Conservation (phyloP, 2,797 vertebrate genomes). For the Tenualosa ilisha region DNA sequence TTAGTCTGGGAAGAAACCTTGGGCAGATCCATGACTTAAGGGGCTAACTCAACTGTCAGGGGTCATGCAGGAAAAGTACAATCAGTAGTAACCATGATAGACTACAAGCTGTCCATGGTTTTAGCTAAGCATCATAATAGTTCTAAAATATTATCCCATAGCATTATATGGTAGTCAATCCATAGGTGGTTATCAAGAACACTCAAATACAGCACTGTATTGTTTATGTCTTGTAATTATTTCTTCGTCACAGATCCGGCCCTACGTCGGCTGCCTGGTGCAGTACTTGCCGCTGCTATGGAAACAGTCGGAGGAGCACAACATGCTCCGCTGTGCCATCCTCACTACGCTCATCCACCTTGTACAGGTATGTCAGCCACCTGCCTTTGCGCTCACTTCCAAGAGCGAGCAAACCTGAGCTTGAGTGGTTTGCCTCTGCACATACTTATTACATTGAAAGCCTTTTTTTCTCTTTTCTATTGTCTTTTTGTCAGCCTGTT, state of each 20-base stretch:
- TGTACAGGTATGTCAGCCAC: conserved; percentile 80
- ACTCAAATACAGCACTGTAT: background rate
- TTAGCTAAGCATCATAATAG: too few relatives aligned
- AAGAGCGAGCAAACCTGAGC: background rate
- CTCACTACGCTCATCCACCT: conserved; percentile 92
- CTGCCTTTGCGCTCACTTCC: background rate
- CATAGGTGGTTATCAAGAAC: too few relatives aligned
- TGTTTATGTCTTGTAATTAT: background rate
- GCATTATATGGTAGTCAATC: too few relatives aligned
- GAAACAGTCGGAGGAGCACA: conserved; percentile 98
- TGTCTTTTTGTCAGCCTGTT: background rate
- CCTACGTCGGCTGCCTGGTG: conserved; percentile 89
- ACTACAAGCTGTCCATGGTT: too few relatives aligned
- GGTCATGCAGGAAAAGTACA: too few relatives aligned
- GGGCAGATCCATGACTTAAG: too few relatives aligned
- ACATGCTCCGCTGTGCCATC: conserved; percentile 98
- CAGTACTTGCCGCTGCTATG: conserved; percentile 96
- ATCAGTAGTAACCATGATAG: too few relatives aligned
- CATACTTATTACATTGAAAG: background rate
- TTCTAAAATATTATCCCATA: too few relatives aligned
- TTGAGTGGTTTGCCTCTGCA: background rate
- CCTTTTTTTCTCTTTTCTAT: background rate
- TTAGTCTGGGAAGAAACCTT: too few relatives aligned
- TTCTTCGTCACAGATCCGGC: conserved; percentile 79
- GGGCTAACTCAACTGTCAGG: too few relatives aligned